phyloP scores from a whole-genome alignment of 2,113 vertebrate species.

The Tachysurus vachellii region DNA sequence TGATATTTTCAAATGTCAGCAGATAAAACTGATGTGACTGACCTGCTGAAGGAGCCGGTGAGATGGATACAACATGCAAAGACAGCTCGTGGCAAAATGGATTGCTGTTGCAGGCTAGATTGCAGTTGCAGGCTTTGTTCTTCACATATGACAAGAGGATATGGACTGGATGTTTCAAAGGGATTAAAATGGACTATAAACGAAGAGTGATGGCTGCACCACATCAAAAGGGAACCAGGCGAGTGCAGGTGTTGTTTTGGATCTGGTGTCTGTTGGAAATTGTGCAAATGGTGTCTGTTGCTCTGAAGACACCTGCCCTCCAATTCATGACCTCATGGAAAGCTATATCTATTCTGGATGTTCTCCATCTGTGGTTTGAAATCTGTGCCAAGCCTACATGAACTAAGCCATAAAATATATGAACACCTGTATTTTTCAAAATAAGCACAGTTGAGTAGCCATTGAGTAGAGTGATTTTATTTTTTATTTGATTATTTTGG shows the following conservation, averaged over 20 bases:
- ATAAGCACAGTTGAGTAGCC: neutral
- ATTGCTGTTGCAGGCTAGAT: constrained; percentile 33
- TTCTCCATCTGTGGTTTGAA: constrained; percentile 12
- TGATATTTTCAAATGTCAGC: constrained; percentile 58
- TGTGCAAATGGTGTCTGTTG: constrained; percentile 7
- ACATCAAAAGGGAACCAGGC: constrained; percentile 45
- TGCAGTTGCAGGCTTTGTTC: constrained; percentile 42
- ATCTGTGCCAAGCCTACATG: constrained; percentile 9
- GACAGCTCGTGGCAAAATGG: constrained; percentile 34
- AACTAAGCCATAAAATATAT: neutral
- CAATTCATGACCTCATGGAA: constrained; percentile 29
- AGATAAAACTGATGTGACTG: constrained; percentile 50
- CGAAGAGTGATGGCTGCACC: constrained; percentile 31
- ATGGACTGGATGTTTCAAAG: constrained; percentile 45
- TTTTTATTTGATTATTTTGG: neutral
- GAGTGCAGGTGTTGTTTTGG: constrained; percentile 49
- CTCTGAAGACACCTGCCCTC: constrained; percentile 42
- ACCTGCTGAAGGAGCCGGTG: constrained; percentile 9
- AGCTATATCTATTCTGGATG: constrained; percentile 22
- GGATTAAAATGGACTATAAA: constrained; percentile 51
- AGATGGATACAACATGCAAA: constrained; percentile 37
- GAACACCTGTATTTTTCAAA: neutral
- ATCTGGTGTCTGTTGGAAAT: constrained; percentile 25
- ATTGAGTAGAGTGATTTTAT: neutral
- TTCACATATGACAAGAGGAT: constrained; percentile 33